Percentiles rank a stretch among this genome's conserved stretches.
phyloP scores from a whole-genome alignment of 1,140 invertebrate species.

The Pseudomyrmex dendroicus region DNA sequence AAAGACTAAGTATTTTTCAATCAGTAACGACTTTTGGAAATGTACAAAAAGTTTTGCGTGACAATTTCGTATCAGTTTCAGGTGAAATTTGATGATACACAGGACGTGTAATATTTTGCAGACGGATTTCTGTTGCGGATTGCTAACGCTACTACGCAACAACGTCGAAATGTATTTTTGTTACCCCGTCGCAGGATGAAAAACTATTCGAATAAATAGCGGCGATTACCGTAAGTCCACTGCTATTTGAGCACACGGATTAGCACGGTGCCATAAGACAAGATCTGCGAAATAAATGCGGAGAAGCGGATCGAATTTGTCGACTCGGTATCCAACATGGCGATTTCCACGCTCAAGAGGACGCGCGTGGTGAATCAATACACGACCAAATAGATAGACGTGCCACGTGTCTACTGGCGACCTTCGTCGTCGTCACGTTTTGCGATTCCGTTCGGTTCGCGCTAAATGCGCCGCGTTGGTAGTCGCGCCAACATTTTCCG shows the following conservation, averaged over 20 bases:
- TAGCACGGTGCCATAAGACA: constrained; percentile 67
- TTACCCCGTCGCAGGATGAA: neutral
- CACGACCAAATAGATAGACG: constrained; percentile 67
- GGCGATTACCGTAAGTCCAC: constrained; percentile 68
- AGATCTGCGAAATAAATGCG: constrained; percentile 68
- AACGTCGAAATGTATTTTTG: neutral
- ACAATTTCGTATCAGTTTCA: neutral
- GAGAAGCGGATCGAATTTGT: constrained; percentile 67
- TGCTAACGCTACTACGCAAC: neutral
- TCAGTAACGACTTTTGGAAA: neutral
- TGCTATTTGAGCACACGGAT: constrained; percentile 75
- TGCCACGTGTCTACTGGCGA: constrained; percentile 73
- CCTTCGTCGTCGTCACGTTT: constrained; percentile 50
- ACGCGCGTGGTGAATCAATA: constrained; percentile 74
- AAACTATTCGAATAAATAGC: neutral
- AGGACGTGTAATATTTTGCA: neutral
- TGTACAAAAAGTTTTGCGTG: too few relatives aligned
- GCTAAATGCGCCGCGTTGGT: constrained; percentile 1
- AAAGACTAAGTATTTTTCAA: too few relatives aligned
- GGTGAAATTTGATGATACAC: neutral
- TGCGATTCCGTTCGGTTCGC: neutral
- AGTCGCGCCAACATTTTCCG: neutral
- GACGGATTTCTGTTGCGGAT: neutral
- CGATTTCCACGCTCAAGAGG: constrained; percentile 40
- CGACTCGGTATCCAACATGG: constrained; percentile 74